phyloP scores from a whole-genome alignment of 2,113 vertebrate genomes.

The Heliornis fulica region DNA sequence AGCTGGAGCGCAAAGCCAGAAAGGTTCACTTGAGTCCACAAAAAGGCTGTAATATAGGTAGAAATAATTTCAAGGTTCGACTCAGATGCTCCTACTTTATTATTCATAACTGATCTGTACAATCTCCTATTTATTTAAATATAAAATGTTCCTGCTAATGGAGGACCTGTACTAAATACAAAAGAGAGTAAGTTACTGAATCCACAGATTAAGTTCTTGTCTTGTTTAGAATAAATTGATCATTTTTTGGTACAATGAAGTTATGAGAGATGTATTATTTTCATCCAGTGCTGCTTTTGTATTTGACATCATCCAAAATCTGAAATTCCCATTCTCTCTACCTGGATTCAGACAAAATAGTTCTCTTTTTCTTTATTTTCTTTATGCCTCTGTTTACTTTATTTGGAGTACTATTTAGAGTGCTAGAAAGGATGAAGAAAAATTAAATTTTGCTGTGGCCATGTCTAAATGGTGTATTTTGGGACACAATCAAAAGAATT shows the following conservation, averaged over 20 bases:
- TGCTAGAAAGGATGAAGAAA: not conserved
- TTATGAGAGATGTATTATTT: not conserved
- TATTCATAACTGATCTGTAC: not conserved
- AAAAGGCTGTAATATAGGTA: not conserved
- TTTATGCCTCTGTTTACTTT: not conserved
- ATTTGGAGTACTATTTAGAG: not conserved
- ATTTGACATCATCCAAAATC: not conserved
- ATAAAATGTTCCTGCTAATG: not conserved
- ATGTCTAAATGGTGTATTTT: not conserved
- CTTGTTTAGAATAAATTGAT: not conserved
- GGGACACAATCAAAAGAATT: not conserved
- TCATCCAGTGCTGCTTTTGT: not conserved
- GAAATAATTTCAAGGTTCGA: not conserved
- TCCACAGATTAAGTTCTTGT: not conserved
- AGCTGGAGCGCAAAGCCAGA: not conserved
- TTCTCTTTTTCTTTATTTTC: not conserved
- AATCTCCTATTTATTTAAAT: not conserved
- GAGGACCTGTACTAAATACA: not conserved
- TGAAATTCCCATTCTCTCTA: not conserved
- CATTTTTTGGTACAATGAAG: not conserved
- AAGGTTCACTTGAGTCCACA: not conserved
- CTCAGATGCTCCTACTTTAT: not conserved
- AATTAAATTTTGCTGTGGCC: not conserved
- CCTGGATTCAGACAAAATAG: conserved; percentile 23
- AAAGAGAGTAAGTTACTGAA: not conserved